Evolutionary conservation across 2,797 vertebrate genomes (phyloP).

Genomic region (Crenuchus spilurus): DNA sequence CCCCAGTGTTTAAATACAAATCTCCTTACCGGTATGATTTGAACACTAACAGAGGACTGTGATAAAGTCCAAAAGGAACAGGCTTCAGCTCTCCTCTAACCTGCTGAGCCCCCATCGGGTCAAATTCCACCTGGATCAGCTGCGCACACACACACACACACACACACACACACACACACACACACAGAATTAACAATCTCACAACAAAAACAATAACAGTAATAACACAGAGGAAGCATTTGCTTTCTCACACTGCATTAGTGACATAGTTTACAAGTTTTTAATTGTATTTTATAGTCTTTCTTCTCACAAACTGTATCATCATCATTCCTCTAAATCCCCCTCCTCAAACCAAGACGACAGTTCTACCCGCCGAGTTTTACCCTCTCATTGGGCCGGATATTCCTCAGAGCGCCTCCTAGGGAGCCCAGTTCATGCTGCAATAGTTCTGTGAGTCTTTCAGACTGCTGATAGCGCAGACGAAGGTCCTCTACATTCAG

Average conservation of each 20-base stretch:
- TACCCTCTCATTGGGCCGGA: constrained; percentile 76
- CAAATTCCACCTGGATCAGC: constrained; percentile 82
- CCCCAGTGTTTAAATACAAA: too few species aligned
- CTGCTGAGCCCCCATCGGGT: constrained; percentile 71
- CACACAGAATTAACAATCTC: background rate
- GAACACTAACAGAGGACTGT: constrained; percentile 91
- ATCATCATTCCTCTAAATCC: too few species aligned
- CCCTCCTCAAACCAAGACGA: background rate
- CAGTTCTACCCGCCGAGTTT: background rate
- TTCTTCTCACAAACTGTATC: too few species aligned
- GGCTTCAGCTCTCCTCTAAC: constrained; percentile 79
- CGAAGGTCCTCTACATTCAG: constrained; percentile 87
- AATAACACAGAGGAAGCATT: too few species aligned
- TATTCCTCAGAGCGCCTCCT: constrained; percentile 58
- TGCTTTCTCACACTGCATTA: too few species aligned
- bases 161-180: too few species aligned
- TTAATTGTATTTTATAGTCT: too few species aligned
- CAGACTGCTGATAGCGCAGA: constrained; percentile 78
- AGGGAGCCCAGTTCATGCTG: constrained; percentile 68
- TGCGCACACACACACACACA: constrained; percentile 62
- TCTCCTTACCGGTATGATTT: constrained; percentile 89
- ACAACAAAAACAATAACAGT: background rate
- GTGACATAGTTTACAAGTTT: too few species aligned
- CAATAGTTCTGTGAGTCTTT: constrained; percentile 81
- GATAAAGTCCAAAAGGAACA: constrained; percentile 85